Conservation (phyloP, 2,888 invertebrate genomes). For the Boloria euphrosyne region DNA sequence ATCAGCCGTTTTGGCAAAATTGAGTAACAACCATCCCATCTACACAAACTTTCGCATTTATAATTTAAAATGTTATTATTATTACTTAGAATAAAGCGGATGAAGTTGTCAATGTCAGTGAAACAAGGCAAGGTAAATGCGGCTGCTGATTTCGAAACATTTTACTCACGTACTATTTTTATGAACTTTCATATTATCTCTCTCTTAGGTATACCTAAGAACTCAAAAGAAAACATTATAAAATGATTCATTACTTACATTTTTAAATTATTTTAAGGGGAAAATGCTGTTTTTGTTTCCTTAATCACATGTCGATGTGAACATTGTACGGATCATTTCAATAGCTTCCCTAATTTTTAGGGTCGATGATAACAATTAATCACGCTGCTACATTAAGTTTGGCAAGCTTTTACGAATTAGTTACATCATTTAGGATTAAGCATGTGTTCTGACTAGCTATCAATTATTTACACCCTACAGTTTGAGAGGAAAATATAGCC, state of each 20-base stretch:
- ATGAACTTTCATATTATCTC: too few relatives aligned
- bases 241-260: not conserved
- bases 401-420: slow-evolving; percentile 50
- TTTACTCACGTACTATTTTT: too few relatives aligned
- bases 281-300: not conserved
- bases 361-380: slow-evolving; percentile 49
- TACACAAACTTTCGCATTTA: too few relatives aligned
- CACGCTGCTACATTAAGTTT: slow-evolving; percentile 52
- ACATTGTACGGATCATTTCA: not conserved
- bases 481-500: not conserved
- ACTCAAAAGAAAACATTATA: too few relatives aligned
- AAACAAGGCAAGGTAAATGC: too few relatives aligned
- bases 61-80: too few relatives aligned
- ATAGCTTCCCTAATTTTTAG: slow-evolving; percentile 10
- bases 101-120: too few relatives aligned
- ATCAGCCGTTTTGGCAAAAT: too few relatives aligned
- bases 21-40: too few relatives aligned
- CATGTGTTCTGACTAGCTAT: slow-evolving; percentile 41
- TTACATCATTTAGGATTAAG: slow-evolving; percentile 43
- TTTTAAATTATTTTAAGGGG: not conserved
- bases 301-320: not conserved
- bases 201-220: too few relatives aligned
- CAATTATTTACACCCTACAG: slow-evolving; percentile 22
- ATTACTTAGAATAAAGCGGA: too few relatives aligned
- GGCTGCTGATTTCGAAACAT: too few relatives aligned